A percentile compares a stretch with the other conserved stretches of the same genome.
Evolutionary conservation across 2,113 vertebrate species (phyloP).

Genomic region (Ceyx cyanopectus): DNA sequence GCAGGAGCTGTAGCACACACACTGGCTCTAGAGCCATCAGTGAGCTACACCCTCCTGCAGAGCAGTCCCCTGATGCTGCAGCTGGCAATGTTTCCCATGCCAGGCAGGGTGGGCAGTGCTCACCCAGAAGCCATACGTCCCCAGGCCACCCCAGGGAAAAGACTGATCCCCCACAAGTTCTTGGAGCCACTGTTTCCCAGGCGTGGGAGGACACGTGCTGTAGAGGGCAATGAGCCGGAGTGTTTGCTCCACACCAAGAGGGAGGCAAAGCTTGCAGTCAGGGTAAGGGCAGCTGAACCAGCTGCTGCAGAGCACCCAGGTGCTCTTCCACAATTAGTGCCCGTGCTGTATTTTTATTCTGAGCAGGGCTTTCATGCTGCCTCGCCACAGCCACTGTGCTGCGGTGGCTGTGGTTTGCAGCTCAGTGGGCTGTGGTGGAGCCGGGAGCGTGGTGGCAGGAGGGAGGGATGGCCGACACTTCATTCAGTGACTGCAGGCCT

Average conservation of each 20-base stretch:
- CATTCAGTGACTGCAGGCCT: slow-evolving; percentile 54
- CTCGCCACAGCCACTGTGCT: background rate
- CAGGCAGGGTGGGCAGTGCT: background rate
- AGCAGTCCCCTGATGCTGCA: rapidly evolving
- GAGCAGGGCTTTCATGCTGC: background rate
- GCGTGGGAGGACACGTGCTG: rapidly evolving
- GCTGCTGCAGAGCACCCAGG: background rate
- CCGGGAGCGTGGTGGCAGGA: background rate
- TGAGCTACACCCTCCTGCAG: background rate
- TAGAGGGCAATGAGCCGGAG: rapidly evolving
- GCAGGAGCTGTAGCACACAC: background rate
- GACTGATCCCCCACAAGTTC: background rate
- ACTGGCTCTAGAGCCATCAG: background rate
- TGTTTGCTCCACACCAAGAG: rapidly evolving
- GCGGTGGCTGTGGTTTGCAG: slow-evolving; percentile 24
- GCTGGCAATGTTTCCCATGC: background rate
- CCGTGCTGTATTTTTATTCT: background rate
- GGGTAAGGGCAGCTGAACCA: rapidly evolving
- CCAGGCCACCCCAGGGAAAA: rapidly evolving
- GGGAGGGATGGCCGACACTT: slow-evolving; percentile 47
- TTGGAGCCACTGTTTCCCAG: background rate
- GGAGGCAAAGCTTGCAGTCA: background rate
- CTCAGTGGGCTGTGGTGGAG: background rate
- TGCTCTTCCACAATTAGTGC: background rate
- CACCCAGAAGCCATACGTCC: rapidly evolving